A percentile compares a stretch with the other conserved stretches of the same genome.
Evolutionary conservation across 2,888 invertebrate species (phyloP).

Genomic region (Leucoma salicis): DNA sequence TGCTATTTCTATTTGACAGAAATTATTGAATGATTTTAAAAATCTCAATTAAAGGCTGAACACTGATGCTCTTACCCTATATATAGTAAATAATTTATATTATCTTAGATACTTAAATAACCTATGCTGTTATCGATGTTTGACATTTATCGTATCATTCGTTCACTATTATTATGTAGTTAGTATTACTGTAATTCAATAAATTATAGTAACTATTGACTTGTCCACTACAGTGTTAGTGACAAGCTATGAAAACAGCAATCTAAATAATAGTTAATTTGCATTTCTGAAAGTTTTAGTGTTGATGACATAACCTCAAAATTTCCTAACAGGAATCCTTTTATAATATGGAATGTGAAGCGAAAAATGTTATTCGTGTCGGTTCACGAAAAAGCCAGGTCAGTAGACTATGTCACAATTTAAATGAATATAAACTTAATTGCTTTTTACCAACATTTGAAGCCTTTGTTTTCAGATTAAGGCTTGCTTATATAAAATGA

Average conservation of each 20-base stretch:
- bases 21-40: no score
- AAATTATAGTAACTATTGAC: slow-evolving; percentile 23
- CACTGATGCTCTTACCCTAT: no score
- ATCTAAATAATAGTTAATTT: slow-evolving; percentile 7
- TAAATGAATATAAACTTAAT: no score
- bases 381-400: slow-evolving; percentile 94
- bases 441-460: no score
- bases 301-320: slow-evolving; percentile 35
- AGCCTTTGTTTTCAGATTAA: no score
- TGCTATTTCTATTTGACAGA: no score
- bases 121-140: not conserved
- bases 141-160: not conserved
- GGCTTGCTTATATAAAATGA: no score
- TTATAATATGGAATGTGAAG: slow-evolving; percentile 61
- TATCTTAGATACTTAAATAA: no score
- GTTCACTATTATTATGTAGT: not conserved
- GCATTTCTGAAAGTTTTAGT: slow-evolving; percentile 6
- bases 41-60: no score
- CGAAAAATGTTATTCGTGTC: slow-evolving; percentile 84
- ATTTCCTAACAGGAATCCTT: slow-evolving; percentile 25
- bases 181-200: not conserved
- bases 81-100: no score
- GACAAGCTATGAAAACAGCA: slow-evolving; percentile 49
- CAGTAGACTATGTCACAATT: no score
- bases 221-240: slow-evolving; percentile 79